Percentiles rank a stretch among this genome's conserved stretches.
phyloP scores from a whole-genome alignment of 2,797 vertebrate genomes.

The Silurus aristotelis region DNA sequence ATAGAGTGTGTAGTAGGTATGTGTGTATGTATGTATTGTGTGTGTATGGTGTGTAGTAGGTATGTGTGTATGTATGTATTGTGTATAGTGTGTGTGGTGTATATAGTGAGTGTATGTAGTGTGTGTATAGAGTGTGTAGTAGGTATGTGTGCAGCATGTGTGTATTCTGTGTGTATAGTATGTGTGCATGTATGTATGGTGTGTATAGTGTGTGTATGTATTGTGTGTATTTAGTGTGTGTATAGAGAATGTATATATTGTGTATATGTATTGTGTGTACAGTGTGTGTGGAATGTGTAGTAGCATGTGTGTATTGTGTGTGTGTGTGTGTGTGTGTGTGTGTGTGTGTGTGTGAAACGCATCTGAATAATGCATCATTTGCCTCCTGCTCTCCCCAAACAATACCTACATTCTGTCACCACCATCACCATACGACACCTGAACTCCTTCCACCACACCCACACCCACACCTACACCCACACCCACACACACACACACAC shows the following conservation, averaged over 20 bases:
- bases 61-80: too few relatives aligned
- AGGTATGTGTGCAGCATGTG: too few relatives aligned
- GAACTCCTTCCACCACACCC: slow-evolving; percentile 55
- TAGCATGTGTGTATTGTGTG: background rate
- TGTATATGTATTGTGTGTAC: too few relatives aligned
- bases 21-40: slow-evolving; percentile 8
- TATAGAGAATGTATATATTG: too few relatives aligned
- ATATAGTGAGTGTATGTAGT: too few relatives aligned
- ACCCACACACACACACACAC: slow-evolving; percentile 59
- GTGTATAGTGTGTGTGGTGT: too few relatives aligned
- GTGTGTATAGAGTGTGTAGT: too few relatives aligned
- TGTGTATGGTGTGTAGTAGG: background rate
- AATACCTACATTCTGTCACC: slow-evolving; percentile 42
- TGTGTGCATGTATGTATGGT: too few relatives aligned
- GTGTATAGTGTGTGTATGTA: too few relatives aligned
- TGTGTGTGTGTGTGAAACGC: background rate
- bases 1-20: slow-evolving; percentile 3
- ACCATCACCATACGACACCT: slow-evolving; percentile 36
- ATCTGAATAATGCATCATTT: slow-evolving; percentile 32
- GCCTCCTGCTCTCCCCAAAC: slow-evolving; percentile 14
- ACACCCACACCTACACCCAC: slow-evolving; percentile 63
- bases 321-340: slow-evolving; percentile 32
- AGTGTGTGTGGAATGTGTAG: too few relatives aligned
- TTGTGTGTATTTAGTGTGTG: too few relatives aligned
- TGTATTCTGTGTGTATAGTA: too few relatives aligned